Base-by-base conservation (phyloP, 2,888 invertebrate genomes). In the Penaeus monodon region DNA sequence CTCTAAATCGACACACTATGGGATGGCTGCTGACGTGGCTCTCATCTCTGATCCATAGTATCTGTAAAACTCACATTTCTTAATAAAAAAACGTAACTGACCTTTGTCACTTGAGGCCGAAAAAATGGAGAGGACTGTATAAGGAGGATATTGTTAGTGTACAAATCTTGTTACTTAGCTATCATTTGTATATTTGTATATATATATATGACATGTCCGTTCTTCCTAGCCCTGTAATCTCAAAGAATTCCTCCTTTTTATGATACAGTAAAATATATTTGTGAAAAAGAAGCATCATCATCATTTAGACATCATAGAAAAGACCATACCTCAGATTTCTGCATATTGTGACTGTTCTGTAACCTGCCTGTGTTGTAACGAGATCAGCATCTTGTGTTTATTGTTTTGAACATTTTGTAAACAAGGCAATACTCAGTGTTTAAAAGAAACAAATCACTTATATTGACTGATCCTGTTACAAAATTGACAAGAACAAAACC, bases 81-180 rank as follows among this genome's bases (percentile, higher is more conserved):
- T 57, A 2, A 57, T 57, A 57, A 20, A 57, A 57, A 57, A 17
- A 57, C 3, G 57, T 57, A 57, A 57, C 17, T 57, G 57, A 57
- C 57, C 57, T 57, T 57, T 57, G 57, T 57, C 57, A 57, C 57
- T 57, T 57, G 57, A 57, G 57, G 57, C 57, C 57, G 57, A 57
- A 14, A 17, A 57, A 79, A 27, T 70, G 27, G 57, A 68, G 70
- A 82, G 57, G 57, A 82, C 73, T 82, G 81, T 66, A 82, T 82
- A 79, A 78, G 76, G 82, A 80, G 80, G 74, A 85, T 85, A 85
- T 85, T 85, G 85, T 87, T 87, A 82, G 86, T 87, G 86, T 87
- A 87, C 86, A 87, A 87, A 87, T 87, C 78, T 87, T 87, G 86
- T 83, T 87, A 82, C 86, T 87, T 63, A 87, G 82, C 82, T 87